Percentiles rank a stretch among this genome's conserved stretches.
These are phyloP conservation scores for Lepisosteus oculatus DNA, from an alignment of 2,113 vertebrate genomes.

Conservation along the genomic window DNA sequence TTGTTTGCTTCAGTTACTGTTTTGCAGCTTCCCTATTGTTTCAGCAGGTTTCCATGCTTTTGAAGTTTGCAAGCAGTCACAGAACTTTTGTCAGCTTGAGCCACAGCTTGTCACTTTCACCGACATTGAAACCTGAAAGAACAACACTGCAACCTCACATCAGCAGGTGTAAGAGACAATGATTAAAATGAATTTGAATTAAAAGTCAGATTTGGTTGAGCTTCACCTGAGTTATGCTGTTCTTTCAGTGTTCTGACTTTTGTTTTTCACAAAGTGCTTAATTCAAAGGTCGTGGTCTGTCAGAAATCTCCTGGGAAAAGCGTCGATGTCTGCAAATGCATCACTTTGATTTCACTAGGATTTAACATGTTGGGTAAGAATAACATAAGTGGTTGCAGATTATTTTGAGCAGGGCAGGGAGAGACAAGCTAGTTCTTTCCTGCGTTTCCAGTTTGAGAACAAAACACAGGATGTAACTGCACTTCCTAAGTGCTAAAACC, in stretches of 20 bases:
- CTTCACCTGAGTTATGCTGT: too few species aligned
- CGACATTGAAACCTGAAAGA: slow-evolving; percentile 23
- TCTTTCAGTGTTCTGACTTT: too few species aligned
- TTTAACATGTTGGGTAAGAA: too few species aligned
- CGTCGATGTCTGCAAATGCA: too few species aligned
- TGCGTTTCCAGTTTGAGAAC: not conserved
- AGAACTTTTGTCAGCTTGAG: slow-evolving; percentile 38
- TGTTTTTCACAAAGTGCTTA: too few species aligned
- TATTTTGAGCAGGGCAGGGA: not conserved
- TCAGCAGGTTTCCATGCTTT: slow-evolving; percentile 28
- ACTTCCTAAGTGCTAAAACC: slow-evolving; percentile 2
- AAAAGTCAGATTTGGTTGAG: too few species aligned
- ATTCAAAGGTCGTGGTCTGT: too few species aligned
- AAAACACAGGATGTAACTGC: not conserved
- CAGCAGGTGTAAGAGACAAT: slow-evolving; percentile 17
- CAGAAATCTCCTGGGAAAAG: too few species aligned
- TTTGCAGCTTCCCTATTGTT: slow-evolving; percentile 1
- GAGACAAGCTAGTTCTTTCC: not conserved
- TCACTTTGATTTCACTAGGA: too few species aligned
- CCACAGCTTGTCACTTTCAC: slow-evolving; percentile 33
- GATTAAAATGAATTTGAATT: slow-evolving; percentile 21
- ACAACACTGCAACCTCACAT: slow-evolving; percentile 29
- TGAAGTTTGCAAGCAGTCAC: slow-evolving; percentile 34
- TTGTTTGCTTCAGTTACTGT: slow-evolving; percentile 28
- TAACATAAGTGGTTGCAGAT: too few species aligned